Evolutionary conservation across 2,113 vertebrate species (phyloP), one percentile per base, ranked within the genome.

Genomic region (Thalassarche chlororhynchos): DNA sequence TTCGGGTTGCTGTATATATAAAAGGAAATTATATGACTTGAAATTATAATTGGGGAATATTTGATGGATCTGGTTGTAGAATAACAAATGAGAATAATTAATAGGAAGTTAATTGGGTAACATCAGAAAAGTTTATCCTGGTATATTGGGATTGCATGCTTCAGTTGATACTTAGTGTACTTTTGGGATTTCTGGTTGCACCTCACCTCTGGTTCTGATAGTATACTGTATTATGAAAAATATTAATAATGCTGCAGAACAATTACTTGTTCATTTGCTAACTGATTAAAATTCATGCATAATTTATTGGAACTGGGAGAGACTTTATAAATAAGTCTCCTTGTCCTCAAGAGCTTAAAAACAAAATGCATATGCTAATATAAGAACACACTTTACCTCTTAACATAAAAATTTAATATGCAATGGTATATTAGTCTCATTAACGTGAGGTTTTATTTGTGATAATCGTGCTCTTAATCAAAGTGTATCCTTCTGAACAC

Each of bases 201-300:
- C 87, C 95, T 93, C 62, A 98, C 95, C 97, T 98, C 97, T 98
- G 87, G 78, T 97, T 97, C 96, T 98, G 96, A 86, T 96, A 96
- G 95, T 96, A 69, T 97, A 97, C 98, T 98, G 87, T 98, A 97
- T 98, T 98, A 97, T 95, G 94, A 96, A 97, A 97, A 98, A 98
- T 98, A 98, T 98, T 98, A 98, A 98, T 98, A 98, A 98, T 97
- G 84, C 97, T 98, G 94, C 83, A 94, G 97, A 98, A 98, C 97
- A 98, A 98, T 98, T 98, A 98, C 98, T 98, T 97, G 97, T 98
- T 98, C 97, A 97, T 98, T 98, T 98, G 96, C 97, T 97, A 96
- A 95, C 98, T 98, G 97, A 98, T 98, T 98, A 98, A 98, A 98
- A 98, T 98, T 98, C 97, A 98, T 98, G 95, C 96, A 98, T 98